Conservation (phyloP, 2,113 vertebrate genomes). For the Pseudonaja textilis region DNA sequence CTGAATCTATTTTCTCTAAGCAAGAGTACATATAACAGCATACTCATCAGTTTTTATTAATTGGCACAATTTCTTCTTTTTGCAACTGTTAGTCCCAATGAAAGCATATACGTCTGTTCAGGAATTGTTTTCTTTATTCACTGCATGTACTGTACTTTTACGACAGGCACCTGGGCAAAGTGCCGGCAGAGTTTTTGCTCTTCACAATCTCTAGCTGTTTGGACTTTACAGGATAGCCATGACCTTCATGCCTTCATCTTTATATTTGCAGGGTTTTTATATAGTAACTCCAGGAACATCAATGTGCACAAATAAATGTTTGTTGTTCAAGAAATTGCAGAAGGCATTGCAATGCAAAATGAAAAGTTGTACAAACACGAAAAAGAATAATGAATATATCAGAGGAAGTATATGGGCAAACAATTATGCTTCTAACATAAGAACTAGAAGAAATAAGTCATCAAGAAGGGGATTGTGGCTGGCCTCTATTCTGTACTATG, state of each 20-base stretch:
- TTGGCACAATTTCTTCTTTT: constrained; percentile 3
- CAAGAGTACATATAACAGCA: not conserved
- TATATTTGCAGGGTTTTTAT: not conserved
- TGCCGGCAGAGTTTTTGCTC: not conserved
- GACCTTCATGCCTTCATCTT: not conserved
- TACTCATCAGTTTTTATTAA: not conserved
- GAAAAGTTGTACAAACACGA: not conserved
- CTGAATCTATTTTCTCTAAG: not conserved
- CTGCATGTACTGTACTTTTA: not conserved
- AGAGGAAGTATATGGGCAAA: not conserved
- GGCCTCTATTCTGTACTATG: too few species aligned
- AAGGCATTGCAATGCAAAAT: not conserved
- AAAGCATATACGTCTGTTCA: not conserved
- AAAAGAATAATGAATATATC: not conserved
- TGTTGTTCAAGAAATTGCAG: not conserved
- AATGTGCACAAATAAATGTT: not conserved
- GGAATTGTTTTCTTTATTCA: not conserved
- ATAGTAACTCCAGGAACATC: not conserved
- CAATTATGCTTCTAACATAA: not conserved
- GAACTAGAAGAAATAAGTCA: not conserved
- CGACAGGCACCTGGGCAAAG: not conserved
- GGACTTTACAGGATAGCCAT: not conserved
- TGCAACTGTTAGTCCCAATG: not conserved
- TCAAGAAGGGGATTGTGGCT: not conserved
- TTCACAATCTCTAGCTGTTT: not conserved